phyloP scores from a whole-genome alignment of 2,888 invertebrate species.

The Odontothrips loti region DNA sequence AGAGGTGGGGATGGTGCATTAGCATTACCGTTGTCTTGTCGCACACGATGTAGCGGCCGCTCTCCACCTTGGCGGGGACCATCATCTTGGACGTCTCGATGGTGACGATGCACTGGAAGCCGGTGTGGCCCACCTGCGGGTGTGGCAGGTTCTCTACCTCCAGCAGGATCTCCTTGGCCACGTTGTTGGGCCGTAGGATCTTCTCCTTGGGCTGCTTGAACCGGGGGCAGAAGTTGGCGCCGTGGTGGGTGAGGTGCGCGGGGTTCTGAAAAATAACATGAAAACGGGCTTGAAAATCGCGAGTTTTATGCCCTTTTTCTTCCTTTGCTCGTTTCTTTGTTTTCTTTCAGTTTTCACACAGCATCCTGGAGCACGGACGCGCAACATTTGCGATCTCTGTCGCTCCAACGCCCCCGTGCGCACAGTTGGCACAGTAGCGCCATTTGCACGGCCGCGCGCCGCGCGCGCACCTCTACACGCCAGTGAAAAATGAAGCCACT shows the following conservation, averaged over 20 bases:
- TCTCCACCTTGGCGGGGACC: constrained; percentile 79
- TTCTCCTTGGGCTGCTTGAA: constrained; percentile 70
- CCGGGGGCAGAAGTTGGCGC: constrained; percentile 70
- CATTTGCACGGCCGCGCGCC: no score
- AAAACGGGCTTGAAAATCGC: constrained; percentile 5
- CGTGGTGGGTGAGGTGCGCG: constrained; percentile 55
- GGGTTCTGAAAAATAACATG: constrained; percentile 51
- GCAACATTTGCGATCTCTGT: no score
- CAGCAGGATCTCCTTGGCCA: constrained; percentile 80
- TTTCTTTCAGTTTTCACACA: no score
- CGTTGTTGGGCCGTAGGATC: constrained; percentile 81
- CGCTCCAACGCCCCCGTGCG: no score
- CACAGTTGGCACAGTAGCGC: no score
- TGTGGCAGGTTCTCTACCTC: constrained; percentile 89
- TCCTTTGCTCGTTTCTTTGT: no score
- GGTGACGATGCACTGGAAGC: constrained; percentile 85
- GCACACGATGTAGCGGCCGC: constrained; percentile 76
- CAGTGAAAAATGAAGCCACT: no score
- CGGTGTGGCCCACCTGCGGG: constrained; percentile 82
- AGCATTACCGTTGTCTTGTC: constrained; percentile 74
- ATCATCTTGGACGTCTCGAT: constrained; percentile 87
- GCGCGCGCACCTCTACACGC: no score
- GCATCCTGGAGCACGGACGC: no score
- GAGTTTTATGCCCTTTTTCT: neutral
- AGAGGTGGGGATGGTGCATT: no score